Evolutionary conservation across 2,888 invertebrate species (phyloP), one percentile per base, ranked within the genome.

Genomic region (Drosophila histrio): DNA sequence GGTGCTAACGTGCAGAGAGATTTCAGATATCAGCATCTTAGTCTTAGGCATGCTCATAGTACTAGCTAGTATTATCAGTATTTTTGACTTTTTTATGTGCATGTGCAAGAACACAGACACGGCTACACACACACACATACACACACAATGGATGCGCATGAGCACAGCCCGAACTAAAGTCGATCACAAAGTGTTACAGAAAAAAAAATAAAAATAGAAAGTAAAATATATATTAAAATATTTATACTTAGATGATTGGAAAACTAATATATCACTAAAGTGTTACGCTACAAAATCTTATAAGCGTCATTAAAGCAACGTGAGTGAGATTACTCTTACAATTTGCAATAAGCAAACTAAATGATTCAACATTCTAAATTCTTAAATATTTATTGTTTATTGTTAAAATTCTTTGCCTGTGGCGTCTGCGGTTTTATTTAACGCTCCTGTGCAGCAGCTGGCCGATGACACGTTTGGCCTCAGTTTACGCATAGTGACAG

Each of bases 1-100:
- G 67, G 75, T 80, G 80, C 71, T 80, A 67, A 80, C 82, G 82
- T 82, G 86, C 86, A 82, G 67, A 75, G 76, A 64, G 77, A 56
- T 58, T 52, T 72, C 69, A 67, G 50, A 34, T 34, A 32, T 60
- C 21, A 50, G 41, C 78, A 57, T 82, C 74, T 59, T 73, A 59
- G 44, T 53, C 46, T 59, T 72, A 64, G 65, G 65, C 77, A 71
- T 77, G 72, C 72, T 63, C 54, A 62, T 38, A 41, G 36, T 26
- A 34, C 17, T 26, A n/a, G 21, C n/a, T 22, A 2, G 13, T 34
- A 21, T 26, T 26, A 21, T 44, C 32, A 61, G 63, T 39, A 36
- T 58, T 13, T 13, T 21, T 50, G 46, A 0, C 26, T 38, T 41
- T 26, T 15, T 26, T 13, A 32, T 26, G 54, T 30, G 59, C 62